These are phyloP conservation scores for Temnothorax unifasciatus DNA, from an alignment of 2,888 invertebrate species.

Conservation along the genomic window DNA sequence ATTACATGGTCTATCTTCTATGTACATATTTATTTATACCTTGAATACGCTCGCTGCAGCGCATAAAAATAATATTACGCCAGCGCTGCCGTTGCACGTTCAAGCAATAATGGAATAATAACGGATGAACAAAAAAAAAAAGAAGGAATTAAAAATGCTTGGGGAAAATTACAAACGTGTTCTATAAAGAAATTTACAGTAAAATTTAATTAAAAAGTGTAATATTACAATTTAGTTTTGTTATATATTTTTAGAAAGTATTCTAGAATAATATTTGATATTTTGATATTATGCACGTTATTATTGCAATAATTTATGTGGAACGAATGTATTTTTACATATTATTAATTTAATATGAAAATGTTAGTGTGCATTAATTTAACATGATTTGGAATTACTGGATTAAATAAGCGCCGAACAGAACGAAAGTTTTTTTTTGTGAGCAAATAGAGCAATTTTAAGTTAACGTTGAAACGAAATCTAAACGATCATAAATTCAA, in stretches of 20 bases:
- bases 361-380: not conserved
- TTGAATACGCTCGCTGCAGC: conserved; percentile 19
- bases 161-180: conserved; percentile 16
- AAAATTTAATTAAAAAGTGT: conserved; percentile 31
- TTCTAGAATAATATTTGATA: not conserved
- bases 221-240: conserved; percentile 5
- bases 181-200: not conserved
- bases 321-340: not conserved
- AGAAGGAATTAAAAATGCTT: conserved; percentile 7
- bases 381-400: not conserved
- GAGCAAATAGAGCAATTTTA: not conserved
- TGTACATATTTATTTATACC: conserved; percentile 48
- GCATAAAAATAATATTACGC: conserved; percentile 41
- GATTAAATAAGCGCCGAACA: not conserved
- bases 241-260: not conserved
- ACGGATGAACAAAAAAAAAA: conserved; percentile 15
- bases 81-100: conserved; percentile 21
- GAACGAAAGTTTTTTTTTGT: not conserved
- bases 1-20: conserved; percentile 47
- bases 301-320: not conserved
- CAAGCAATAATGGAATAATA: conserved; percentile 35
- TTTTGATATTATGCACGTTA: not conserved
- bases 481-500: conserved; percentile 25
- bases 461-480: conserved; percentile 6
- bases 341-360: not conserved